These are phyloP conservation scores for Andrena minutula DNA, from an alignment of 2,888 invertebrate species.

Conservation along the genomic window DNA sequence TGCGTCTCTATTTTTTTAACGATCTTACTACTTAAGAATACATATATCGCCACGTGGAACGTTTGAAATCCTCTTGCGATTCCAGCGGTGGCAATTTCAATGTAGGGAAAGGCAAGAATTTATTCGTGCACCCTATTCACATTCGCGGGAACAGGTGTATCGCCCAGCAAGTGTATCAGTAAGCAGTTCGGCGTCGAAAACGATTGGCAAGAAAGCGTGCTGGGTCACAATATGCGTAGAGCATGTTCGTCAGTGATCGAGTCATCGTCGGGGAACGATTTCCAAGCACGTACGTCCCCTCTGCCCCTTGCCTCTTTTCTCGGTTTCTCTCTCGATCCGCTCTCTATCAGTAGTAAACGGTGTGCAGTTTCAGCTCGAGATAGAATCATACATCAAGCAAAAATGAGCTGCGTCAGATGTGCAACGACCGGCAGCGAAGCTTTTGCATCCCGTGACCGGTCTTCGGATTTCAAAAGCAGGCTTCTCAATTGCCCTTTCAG, in stretches of 20 bases:
- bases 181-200: constrained; percentile 11
- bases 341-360: constrained; percentile 46
- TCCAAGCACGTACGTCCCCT: constrained; percentile 56
- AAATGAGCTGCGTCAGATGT: constrained; percentile 56
- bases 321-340: constrained; percentile 31
- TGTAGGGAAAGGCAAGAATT: neutral
- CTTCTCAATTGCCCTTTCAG: constrained; percentile 19
- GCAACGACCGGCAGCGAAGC: constrained; percentile 25
- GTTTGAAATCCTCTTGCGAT: too few species aligned
- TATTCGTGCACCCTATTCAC: neutral
- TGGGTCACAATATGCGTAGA: constrained; percentile 12
- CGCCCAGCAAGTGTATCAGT: constrained; percentile 10
- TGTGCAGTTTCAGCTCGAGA: constrained; percentile 69
- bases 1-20: too few species aligned
- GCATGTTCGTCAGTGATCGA: constrained; percentile 59
- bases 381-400: constrained; percentile 53
- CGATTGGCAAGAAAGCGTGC: constrained; percentile 29
- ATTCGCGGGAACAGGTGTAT: constrained; percentile 32
- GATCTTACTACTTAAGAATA: too few species aligned
- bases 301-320: constrained; percentile 29
- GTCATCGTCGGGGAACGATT: constrained; percentile 67
- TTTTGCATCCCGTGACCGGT: constrained; percentile 54
- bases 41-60: too few species aligned
- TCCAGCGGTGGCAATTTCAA: neutral
- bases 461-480: constrained; percentile 20